These are phyloP conservation scores for Lasioglossum leucozonium DNA, from an alignment of 2,888 invertebrate species.

Conservation along the genomic window DNA sequence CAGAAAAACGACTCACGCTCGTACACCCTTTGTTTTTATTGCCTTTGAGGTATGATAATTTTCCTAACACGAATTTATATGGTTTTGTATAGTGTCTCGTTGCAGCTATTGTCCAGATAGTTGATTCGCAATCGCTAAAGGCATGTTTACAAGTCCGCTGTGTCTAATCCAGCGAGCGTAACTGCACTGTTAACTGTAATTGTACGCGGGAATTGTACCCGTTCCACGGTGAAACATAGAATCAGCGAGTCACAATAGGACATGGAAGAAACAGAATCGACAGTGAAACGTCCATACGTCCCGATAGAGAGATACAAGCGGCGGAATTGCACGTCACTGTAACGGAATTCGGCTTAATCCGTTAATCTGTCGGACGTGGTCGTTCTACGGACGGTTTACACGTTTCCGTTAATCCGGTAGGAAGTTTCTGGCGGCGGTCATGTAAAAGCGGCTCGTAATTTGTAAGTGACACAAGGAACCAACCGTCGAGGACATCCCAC, in stretches of 20 bases:
- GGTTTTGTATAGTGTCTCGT: no score
- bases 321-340: conserved; percentile 56
- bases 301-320: conserved; percentile 22
- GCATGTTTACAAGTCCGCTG: neutral
- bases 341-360: conserved; percentile 62
- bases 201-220: neutral
- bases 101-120: no score
- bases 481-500: conserved; percentile 43
- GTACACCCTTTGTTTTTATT: no score
- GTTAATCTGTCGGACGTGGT: conserved; percentile 64
- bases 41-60: no score
- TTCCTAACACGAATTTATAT: no score
- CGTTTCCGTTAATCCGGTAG: conserved; percentile 64
- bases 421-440: conserved; percentile 63
- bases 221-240: neutral
- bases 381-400: conserved; percentile 57
- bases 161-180: neutral
- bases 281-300: neutral
- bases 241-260: neutral
- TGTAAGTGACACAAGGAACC: conserved; percentile 63
- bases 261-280: neutral
- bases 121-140: neutral
- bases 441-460: conserved; percentile 68
- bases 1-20: no score
- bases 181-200: neutral